Evolutionary conservation across 2,113 vertebrate genomes (phyloP), one percentile per base, ranked within the genome.

Genomic region (Heterochromis multidens): DNA sequence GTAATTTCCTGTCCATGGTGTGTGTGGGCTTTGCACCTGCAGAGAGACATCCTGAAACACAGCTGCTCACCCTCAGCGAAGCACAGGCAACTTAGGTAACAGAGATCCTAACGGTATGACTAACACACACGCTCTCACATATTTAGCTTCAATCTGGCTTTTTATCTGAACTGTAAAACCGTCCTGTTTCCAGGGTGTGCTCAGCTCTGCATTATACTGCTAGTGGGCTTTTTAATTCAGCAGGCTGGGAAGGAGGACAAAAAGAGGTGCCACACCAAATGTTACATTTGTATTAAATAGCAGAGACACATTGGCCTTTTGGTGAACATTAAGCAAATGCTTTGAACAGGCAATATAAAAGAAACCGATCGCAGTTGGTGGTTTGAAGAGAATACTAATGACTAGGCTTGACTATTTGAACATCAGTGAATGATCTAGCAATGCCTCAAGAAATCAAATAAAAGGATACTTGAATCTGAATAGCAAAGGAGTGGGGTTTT

Each of bases 1-100:
- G 33, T 93, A 88, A 95, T 95, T 96, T 96, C 96, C 96, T 96
- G 94, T 94, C 88, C 58, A 61, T 79, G 33, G 87, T 83, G 90
- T 92, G 91, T 93, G 88, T 90, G 91, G 94, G 92, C 92, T 78
- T 81, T 62, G 72, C 93, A 90, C 95, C 94, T 94, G 91, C 88
- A 74, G 96, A 85, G 95, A 91, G 90, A 91, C 94, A 93, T 95
- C 94, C 94, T 95, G 91, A 90, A 81, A 59, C 90, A 93, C 95
- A 95, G 93, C 95, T 95, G 95, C 91, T 94, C 89, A 21, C 87
- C 76, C 77, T 90, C 77, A 76, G 49, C 9, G 9, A 77, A 31
- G 83, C 37, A 19, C 85, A 49, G 83, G 72, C 57, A 81, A 77
- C 86, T 81, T 54, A 67, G 70, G 77, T 80, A 86, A 88, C 85